A percentile compares a stretch with the other conserved stretches of the same genome.
These are phyloP conservation scores for Hemibagrus wyckioides DNA, from an alignment of 2,113 vertebrate genomes.

Conservation along the genomic window DNA sequence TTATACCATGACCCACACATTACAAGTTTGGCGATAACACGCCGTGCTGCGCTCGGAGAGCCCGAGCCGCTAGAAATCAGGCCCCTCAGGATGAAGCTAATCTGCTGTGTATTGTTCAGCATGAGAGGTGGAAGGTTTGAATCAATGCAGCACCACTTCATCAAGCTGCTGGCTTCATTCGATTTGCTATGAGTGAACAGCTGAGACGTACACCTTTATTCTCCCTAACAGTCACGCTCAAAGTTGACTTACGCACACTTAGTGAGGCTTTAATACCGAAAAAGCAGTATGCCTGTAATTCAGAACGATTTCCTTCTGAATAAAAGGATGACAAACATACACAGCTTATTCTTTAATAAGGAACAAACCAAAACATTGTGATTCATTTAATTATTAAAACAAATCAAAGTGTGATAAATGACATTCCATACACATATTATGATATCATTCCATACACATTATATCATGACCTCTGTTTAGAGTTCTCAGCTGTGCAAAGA, in stretches of 20 bases:
- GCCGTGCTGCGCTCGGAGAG: no score
- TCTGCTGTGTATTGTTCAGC: background rate
- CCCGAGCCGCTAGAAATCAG: background rate
- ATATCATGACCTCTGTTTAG: background rate
- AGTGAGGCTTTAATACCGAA: background rate
- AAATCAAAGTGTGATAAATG: background rate
- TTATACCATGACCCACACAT: background rate
- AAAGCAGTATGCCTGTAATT: background rate
- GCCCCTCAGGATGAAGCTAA: constrained; percentile 6
- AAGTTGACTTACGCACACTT: background rate
- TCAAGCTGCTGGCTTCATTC: background rate
- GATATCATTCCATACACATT: background rate
- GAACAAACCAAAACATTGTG: no score
- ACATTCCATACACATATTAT: background rate
- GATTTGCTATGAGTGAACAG: background rate
- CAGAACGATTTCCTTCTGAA: background rate
- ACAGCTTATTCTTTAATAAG: background rate
- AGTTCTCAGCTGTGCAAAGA: background rate
- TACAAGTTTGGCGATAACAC: background rate
- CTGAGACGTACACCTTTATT: background rate
- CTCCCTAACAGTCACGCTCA: background rate
- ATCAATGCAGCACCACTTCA: background rate
- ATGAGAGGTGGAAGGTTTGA: background rate
- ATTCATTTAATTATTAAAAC: background rate
- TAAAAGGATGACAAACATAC: background rate